These are phyloP conservation scores for Camelus dromedarius DNA, from an alignment of 2,113 vertebrate species.

Conservation along the genomic window DNA sequence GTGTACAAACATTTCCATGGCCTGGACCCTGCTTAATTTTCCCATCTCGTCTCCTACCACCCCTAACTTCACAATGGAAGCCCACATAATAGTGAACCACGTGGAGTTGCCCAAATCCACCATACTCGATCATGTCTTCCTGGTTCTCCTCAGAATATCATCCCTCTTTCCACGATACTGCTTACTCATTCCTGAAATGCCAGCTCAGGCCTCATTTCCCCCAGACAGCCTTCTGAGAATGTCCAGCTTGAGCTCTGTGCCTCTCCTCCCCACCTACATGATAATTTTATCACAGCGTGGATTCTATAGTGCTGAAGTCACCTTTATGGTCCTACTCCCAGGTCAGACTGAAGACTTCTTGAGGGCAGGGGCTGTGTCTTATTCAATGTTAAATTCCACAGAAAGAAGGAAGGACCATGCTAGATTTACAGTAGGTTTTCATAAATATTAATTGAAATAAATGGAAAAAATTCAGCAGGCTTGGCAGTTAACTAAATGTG, in stretches of 20 bases:
- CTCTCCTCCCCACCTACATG: slow-evolving; percentile 19
- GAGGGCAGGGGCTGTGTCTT: background rate
- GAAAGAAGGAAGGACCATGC: background rate
- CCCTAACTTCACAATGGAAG: background rate
- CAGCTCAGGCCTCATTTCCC: background rate
- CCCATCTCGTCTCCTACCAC: background rate
- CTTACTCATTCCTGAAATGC: slow-evolving; percentile 43
- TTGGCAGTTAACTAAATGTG: slow-evolving; percentile 18
- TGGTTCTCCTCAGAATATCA: background rate
- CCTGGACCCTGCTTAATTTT: background rate
- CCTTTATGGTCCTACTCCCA: slow-evolving; percentile 39
- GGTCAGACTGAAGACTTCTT: background rate
- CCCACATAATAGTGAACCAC: background rate
- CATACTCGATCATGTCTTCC: background rate
- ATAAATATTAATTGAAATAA: slow-evolving; percentile 42
- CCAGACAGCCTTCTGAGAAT: background rate
- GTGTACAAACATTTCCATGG: background rate
- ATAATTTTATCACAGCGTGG: slow-evolving; percentile 66
- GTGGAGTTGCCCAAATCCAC: background rate
- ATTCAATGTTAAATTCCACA: background rate
- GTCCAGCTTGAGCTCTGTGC: background rate
- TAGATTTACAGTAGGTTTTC: background rate
- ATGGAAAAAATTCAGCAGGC: background rate
- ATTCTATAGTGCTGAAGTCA: slow-evolving; percentile 51
- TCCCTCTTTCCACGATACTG: background rate